A percentile compares a stretch with the other conserved stretches of the same genome.
Evolutionary conservation across 2,113 vertebrate species (phyloP).

Genomic region (Misgurnus anguillicaudatus): DNA sequence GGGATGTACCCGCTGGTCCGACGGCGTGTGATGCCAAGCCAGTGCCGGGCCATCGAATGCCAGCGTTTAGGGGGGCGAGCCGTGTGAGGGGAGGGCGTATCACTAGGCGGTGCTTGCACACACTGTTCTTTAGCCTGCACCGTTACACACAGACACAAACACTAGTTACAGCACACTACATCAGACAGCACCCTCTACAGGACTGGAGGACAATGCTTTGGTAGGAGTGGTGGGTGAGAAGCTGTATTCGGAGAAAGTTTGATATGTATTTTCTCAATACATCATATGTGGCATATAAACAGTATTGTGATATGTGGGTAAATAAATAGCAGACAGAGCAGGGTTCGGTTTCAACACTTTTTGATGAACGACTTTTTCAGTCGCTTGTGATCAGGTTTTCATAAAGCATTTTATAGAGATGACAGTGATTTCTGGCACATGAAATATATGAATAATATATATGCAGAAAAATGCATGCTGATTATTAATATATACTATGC

Average conservation of each 20-base stretch:
- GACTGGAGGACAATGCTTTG: slow-evolving; percentile 30
- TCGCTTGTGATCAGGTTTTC: no score
- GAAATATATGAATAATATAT: no score
- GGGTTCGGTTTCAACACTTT: not conserved
- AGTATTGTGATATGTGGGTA: not conserved
- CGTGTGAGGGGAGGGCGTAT: slow-evolving; percentile 64
- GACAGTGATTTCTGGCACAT: no score
- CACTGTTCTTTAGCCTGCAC: slow-evolving; percentile 70
- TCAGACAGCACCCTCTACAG: slow-evolving; percentile 35
- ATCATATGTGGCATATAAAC: not conserved
- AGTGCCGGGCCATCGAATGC: slow-evolving; percentile 77
- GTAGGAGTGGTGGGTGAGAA: not conserved
- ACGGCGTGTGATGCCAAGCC: slow-evolving; percentile 76
- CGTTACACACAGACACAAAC: slow-evolving; percentile 56
- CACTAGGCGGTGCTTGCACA: slow-evolving; percentile 51
- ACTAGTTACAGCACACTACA: slow-evolving; percentile 49
- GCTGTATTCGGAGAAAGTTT: slow-evolving; percentile 5
- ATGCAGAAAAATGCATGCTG: no score
- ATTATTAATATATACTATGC: no score
- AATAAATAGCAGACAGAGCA: not conserved
- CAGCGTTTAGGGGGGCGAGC: slow-evolving; percentile 74
- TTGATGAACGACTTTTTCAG: not conserved
- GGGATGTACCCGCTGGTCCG: slow-evolving; percentile 72
- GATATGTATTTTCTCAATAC: not conserved
- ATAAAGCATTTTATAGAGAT: no score